Percentiles rank a stretch among this genome's conserved stretches.
These are phyloP conservation scores for Ictalurus punctatus DNA, from an alignment of 2,113 vertebrate species.

Conservation along the genomic window DNA sequence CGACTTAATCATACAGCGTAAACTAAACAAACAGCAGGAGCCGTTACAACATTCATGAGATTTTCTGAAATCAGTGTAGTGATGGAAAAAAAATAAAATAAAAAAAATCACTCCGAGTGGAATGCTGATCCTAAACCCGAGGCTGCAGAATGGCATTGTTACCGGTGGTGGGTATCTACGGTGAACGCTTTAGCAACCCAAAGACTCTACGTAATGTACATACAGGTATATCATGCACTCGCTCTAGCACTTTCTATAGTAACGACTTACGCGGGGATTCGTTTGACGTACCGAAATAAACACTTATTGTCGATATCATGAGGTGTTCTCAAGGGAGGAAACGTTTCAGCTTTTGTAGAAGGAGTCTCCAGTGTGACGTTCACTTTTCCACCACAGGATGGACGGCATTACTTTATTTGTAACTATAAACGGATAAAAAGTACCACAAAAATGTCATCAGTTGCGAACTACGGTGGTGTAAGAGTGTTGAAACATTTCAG, in stretches of 20 bases:
- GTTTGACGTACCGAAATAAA: too few relatives aligned
- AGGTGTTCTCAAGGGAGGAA: too few relatives aligned
- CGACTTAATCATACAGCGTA: constrained; percentile 41
- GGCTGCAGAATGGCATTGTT: background rate
- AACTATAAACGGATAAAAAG: background rate
- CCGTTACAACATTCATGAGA: constrained; percentile 5
- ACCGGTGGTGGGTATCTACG: background rate
- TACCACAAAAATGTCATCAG: too few relatives aligned
- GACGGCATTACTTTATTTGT: background rate
- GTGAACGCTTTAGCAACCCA: background rate
- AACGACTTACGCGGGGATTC: background rate
- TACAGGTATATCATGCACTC: background rate
- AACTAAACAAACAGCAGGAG: constrained; percentile 32
- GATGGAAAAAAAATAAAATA: background rate
- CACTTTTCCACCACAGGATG: background rate
- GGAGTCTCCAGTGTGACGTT: too few relatives aligned
- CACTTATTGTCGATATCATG: too few relatives aligned
- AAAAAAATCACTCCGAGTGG: background rate
- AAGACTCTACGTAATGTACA: background rate
- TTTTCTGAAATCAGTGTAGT: background rate
- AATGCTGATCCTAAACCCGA: background rate
- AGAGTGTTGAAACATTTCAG: too few relatives aligned
- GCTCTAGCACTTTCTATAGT: background rate
- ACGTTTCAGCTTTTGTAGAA: too few relatives aligned
- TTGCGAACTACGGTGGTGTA: too few relatives aligned